A percentile compares a stretch with the other conserved stretches of the same genome.
Evolutionary conservation across 2,888 invertebrate species (phyloP).

Genomic region (Erynnis tages): DNA sequence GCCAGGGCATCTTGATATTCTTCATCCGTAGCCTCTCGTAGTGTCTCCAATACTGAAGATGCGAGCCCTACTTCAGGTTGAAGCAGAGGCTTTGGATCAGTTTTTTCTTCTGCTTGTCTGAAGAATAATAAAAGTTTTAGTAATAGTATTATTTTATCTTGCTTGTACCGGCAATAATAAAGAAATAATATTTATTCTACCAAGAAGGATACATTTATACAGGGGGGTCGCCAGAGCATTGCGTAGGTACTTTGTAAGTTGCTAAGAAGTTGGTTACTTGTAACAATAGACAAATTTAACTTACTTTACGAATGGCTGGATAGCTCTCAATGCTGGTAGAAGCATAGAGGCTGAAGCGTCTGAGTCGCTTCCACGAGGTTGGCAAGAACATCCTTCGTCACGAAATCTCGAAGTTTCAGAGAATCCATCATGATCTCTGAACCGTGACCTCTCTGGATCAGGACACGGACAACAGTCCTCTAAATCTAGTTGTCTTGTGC

Average conservation of each 20-base stretch:
- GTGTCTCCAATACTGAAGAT: slow-evolving; percentile 65
- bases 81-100: slow-evolving; percentile 58
- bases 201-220: too few relatives aligned
- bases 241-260: too few relatives aligned
- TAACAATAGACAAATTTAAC: too few relatives aligned
- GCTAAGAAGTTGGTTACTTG: too few relatives aligned
- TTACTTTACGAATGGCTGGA: slow-evolving; percentile 44
- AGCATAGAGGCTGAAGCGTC: slow-evolving; percentile 57
- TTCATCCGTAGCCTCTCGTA: slow-evolving; percentile 66
- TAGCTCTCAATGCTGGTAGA: slow-evolving; percentile 46
- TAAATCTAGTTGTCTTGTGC: slow-evolving; percentile 40
- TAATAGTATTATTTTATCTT: not conserved
- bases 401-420: not conserved
- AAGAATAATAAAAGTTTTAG: slow-evolving; percentile 27
- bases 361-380: slow-evolving; percentile 42
- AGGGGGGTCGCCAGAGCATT: too few relatives aligned
- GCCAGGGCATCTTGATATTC: slow-evolving; percentile 66
- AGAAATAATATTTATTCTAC: too few relatives aligned
- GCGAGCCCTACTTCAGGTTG: slow-evolving; percentile 71
- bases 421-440: slow-evolving; percentile 5
- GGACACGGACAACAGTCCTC: slow-evolving; percentile 65
- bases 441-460: slow-evolving; percentile 5
- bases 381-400: slow-evolving; percentile 30
- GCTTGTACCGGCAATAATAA: too few relatives aligned
- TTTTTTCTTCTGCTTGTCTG: slow-evolving; percentile 47